Evolutionary conservation across 1,140 invertebrate species (phyloP).

Genomic region (Calliphora vicina): DNA sequence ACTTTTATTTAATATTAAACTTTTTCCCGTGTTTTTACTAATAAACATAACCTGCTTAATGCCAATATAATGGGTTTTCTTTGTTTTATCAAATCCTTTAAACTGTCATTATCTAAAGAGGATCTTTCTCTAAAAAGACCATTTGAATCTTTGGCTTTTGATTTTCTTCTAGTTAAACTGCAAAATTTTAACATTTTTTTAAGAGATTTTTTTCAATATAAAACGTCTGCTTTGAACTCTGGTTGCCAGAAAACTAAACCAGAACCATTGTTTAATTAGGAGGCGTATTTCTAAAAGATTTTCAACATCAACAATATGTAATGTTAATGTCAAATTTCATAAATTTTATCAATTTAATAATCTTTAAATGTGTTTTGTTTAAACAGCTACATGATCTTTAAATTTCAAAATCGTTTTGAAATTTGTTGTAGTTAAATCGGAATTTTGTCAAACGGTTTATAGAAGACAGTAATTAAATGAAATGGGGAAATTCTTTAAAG

Average conservation of each 20-base stretch:
- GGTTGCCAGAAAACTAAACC: background rate
- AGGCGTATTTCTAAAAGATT: constrained; percentile 2
- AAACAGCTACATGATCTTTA: background rate
- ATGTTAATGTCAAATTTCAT: background rate
- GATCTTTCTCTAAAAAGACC: background rate
- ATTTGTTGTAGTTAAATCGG: background rate
- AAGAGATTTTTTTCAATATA: background rate
- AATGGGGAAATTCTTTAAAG: too few relatives aligned
- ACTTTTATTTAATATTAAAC: background rate
- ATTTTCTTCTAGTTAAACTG: background rate
- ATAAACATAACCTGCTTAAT: background rate
- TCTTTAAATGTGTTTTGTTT: background rate
- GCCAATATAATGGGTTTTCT: background rate
- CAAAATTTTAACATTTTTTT: constrained; percentile 32
- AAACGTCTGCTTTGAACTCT: background rate
- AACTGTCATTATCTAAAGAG: background rate
- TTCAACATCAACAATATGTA: background rate
- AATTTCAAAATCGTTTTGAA: background rate
- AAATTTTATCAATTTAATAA: background rate
- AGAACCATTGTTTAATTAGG: background rate
- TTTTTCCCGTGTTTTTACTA: background rate
- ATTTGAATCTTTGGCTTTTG: background rate
- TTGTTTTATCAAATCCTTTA: constrained; percentile 11
- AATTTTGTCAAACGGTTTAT: background rate
- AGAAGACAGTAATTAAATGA: too few relatives aligned